Percentiles rank a stretch among this genome's conserved stretches.
These are phyloP conservation scores for Prolemur simus DNA, from an alignment of 2,113 vertebrate genomes.

Conservation along the genomic window DNA sequence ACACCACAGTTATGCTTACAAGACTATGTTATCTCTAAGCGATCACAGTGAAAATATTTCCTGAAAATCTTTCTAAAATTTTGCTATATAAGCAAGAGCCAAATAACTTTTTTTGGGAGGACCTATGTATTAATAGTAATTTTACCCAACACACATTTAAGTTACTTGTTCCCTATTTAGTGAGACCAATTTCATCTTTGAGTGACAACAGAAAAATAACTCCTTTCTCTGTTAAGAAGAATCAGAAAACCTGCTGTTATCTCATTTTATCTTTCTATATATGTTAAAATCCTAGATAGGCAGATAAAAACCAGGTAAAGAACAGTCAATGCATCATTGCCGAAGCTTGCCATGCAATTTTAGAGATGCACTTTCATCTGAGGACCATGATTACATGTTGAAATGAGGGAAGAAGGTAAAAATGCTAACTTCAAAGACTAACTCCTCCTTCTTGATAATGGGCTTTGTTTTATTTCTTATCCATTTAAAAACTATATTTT, in stretches of 20 bases:
- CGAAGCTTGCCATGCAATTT: background rate
- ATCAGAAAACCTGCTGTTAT: background rate
- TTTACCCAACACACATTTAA: background rate
- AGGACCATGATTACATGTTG: background rate
- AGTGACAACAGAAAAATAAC: background rate
- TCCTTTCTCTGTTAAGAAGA: background rate
- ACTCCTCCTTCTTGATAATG: background rate
- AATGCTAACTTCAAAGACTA: constrained; percentile 1
- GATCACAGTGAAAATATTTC: constrained; percentile 3
- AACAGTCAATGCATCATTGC: background rate
- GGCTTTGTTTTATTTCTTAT: constrained; percentile 6
- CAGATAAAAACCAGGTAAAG: background rate
- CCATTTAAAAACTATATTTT: constrained; percentile 1
- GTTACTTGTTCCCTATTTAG: background rate
- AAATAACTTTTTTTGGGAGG: background rate
- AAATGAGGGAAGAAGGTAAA: background rate
- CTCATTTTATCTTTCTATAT: background rate
- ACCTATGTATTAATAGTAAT: background rate
- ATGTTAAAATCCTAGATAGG: background rate
- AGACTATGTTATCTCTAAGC: constrained; percentile 24
- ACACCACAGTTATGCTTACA: constrained; percentile 17
- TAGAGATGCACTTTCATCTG: background rate
- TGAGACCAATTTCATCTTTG: constrained; percentile 5
- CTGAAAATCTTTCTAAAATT: constrained; percentile 52
- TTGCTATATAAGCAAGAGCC: background rate